These are phyloP conservation scores for Drosophila parabipectinata DNA, from an alignment of 1,140 invertebrate species.

Conservation along the genomic window DNA sequence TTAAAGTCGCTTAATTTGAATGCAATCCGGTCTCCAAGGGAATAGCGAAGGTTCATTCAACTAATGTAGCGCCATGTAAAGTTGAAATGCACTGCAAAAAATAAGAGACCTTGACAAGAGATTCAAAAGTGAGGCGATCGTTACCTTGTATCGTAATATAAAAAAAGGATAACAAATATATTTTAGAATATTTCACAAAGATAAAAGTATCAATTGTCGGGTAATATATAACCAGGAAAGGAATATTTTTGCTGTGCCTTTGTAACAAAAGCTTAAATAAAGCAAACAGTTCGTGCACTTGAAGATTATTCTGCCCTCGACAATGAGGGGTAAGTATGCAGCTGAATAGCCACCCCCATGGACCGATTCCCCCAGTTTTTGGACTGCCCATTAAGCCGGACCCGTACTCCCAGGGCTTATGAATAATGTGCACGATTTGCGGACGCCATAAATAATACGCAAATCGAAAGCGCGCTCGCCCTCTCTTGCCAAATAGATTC, in stretches of 20 bases:
- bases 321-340: conserved; percentile 21
- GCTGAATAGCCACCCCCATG: conserved; percentile 4
- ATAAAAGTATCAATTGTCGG: too few species aligned
- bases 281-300: conserved; percentile 9
- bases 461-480: conserved; percentile 80
- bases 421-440: conserved; percentile 80
- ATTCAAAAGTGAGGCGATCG: neutral
- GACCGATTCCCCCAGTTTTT: conserved; percentile 7
- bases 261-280: neutral
- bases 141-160: too few species aligned
- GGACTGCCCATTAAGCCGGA: conserved; percentile 60
- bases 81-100: neutral
- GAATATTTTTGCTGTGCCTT: neutral
- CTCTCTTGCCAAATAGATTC: conserved; percentile 59
- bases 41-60: neutral
- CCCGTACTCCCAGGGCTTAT: conserved; percentile 61
- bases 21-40: neutral
- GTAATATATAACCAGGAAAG: neutral
- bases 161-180: too few species aligned
- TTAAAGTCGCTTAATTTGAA: conserved; percentile 48
- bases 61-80: neutral
- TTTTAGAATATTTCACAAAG: too few species aligned
- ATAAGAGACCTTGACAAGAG: neutral
- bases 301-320: conserved; percentile 37
- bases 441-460: conserved; percentile 80